Percentiles rank a stretch among this genome's conserved stretches.
Evolutionary conservation across 2,888 invertebrate species (phyloP).

Genomic region (Rhynchonema sp.): DNA sequence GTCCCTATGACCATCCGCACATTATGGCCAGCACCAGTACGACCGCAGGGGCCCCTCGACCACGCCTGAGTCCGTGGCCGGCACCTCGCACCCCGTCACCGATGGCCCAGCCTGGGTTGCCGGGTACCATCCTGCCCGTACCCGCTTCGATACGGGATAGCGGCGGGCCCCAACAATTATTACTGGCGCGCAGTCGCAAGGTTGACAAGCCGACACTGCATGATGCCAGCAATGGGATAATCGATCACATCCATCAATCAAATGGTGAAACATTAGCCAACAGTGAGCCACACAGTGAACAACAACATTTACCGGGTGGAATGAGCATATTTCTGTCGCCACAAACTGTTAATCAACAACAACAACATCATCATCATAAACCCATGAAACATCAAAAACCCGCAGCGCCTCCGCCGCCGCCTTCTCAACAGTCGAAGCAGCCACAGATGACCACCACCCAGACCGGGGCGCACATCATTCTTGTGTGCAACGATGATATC

Average conservation of each 20-base stretch:
- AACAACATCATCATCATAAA: too few species aligned
- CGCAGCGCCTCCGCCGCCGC: background rate
- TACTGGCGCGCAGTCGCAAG: constrained; percentile 1
- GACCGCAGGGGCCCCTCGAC: too few species aligned
- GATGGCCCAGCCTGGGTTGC: background rate
- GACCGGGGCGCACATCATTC: background rate
- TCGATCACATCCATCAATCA: too few species aligned
- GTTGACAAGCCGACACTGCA: constrained; percentile 66
- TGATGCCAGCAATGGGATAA: constrained; percentile 78
- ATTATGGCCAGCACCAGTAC: too few species aligned
- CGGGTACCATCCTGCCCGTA: background rate
- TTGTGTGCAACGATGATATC: background rate
- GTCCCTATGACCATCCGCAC: too few species aligned
- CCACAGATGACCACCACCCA: background rate
- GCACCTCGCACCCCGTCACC: background rate
- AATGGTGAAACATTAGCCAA: constrained; percentile 1
- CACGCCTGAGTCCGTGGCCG: background rate
- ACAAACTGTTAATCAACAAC: too few species aligned
- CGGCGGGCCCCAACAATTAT: too few species aligned
- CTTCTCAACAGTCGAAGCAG: too few species aligned
- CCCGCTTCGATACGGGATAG: too few species aligned
- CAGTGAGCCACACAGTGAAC: background rate
- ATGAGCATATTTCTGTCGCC: background rate
- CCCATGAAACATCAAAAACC: background rate
- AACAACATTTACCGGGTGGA: background rate